Conservation (phyloP, 2,797 vertebrate species). For the Danio tinwini region DNA sequence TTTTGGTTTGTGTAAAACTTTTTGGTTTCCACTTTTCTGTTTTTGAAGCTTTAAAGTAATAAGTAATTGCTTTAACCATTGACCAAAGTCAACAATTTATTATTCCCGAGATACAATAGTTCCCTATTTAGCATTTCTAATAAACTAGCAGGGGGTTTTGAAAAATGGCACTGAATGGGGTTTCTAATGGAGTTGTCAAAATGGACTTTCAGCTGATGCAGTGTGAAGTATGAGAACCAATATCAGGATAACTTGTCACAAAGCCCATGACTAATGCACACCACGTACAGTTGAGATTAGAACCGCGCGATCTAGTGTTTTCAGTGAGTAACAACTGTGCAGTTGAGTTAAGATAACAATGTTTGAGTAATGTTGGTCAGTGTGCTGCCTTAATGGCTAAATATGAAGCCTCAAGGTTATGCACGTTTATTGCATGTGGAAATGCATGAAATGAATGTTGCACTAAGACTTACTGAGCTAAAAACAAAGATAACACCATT, state of each 20-base stretch:
- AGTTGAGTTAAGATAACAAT: slow-evolving; percentile 1
- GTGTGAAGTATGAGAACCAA: neutral
- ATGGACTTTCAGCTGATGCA: neutral
- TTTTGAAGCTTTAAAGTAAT: neutral
- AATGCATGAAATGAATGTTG: neutral
- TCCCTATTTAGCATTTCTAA: neutral
- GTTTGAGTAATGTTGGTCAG: neutral
- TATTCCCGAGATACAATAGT: neutral
- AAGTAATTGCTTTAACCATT: neutral
- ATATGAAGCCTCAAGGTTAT: neutral
- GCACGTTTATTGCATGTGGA: neutral
- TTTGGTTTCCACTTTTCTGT: neutral
- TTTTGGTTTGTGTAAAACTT: neutral
- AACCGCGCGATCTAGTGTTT: neutral
- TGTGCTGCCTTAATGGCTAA: neutral
- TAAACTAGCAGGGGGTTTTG: neutral
- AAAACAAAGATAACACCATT: neutral
- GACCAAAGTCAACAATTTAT: slow-evolving; percentile 11
- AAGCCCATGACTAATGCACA: slow-evolving; percentile 1
- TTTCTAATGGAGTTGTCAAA: slow-evolving; percentile 3
- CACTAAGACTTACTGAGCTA: neutral
- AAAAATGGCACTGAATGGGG: neutral
- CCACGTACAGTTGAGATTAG: neutral
- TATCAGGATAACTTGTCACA: neutral
- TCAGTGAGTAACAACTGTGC: neutral